Base-by-base conservation (phyloP, 2,113 vertebrate species). In the Macrotus californicus region DNA sequence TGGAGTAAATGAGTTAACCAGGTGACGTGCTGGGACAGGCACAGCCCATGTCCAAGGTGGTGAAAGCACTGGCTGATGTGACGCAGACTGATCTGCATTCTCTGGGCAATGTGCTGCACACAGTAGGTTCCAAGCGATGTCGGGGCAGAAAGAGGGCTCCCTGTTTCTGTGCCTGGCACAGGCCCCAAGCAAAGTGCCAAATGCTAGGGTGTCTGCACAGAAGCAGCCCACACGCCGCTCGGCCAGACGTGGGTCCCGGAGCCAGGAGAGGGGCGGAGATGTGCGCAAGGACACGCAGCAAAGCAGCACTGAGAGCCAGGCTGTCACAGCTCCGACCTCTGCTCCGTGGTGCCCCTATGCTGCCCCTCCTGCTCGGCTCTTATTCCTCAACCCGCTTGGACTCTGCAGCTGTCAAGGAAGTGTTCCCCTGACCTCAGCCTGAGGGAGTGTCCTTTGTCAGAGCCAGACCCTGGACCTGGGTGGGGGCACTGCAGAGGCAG, bases 1-100 rank as follows among this genome's bases (percentile, higher is more conserved):
- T 2, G 34, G 70, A 24, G 39, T 56, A 43, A 82, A 7, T 34
- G 41, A 36, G 26, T 67, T 34, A 61, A 56, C 59, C 34, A 14
- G 0, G 43, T 21, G 0, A 48, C 36, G 26, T 52, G 59, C 48
- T 36, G 14, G 21, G 26, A n/a, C 7, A 3, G 64, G 46, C 31
- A 39, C 19, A 3, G 52, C 24, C 9, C 41, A 7, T 19, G 2
- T 1, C 39, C 19, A n/a, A 7, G 0, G 0, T 73, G 11, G 2
- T 0, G 22, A 13, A 39, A 77, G 6, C 26, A 75, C 7, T 14
- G 1, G 15, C 56, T 76, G 14, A 9, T 8, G 5, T 48, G 10
- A 24, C 1, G 31, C 6, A 34, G 0, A 7, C 19, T 7, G 39
- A 34, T 22, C 75, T 48, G 7, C 7, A 10, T 12, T 16, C 41